Base-by-base conservation (phyloP, 2,113 vertebrate species). In the Phrynosoma platyrhinos region DNA sequence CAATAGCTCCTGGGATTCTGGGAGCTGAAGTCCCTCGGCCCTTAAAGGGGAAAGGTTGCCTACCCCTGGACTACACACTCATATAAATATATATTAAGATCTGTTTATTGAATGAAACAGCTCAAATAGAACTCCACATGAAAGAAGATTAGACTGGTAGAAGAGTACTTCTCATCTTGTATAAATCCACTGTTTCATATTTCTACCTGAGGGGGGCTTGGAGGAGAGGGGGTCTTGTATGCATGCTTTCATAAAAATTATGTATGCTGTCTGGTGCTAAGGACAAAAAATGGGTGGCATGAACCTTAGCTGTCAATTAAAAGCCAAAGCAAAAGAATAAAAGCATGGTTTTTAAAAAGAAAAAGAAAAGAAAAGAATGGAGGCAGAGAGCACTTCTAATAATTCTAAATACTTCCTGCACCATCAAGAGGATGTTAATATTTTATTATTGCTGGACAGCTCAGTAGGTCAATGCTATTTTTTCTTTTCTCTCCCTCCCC, bases 231-330 rank as follows among this genome's bases (percentile, higher is more conserved):
- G 81, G 53, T 90, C 91, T 82, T 36, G 77, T 0, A 5, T 40
- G 12, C 9, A 62, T 62, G 58, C 12, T 86, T 92, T 80, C 91
- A 71, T 92, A 94, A 94, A 47, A 94, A 88, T 95, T 89, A 96
- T 95, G 78, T 64, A 88, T 93, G 93, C 88, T 89, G 90, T 89
- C 94, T 77, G 94, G 86, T 79, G 72, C 81, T 87, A 79, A 68
- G 72, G 79, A 25, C 32, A 89, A 78, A 47, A 72, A 93, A 91
- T 52, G 87, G 77, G 92, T 88, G 79, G 78, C 7, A 89, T 94
- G 93, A 78, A 89, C 88, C 4, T 94, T 95, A 95, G 90, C 92
- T 93, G 84, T 66, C 82, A 92, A 88, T 91, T 93, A 91, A 18
- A 84, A 30, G 83, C 83, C 68, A 88, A 18, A 93, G 81, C 47